A percentile compares a stretch with the other conserved stretches of the same genome.
These are phyloP conservation scores for Desmophyllum pertusum DNA, from an alignment of 92 coral and sea anemone genomes.

Conservation along the genomic window DNA sequence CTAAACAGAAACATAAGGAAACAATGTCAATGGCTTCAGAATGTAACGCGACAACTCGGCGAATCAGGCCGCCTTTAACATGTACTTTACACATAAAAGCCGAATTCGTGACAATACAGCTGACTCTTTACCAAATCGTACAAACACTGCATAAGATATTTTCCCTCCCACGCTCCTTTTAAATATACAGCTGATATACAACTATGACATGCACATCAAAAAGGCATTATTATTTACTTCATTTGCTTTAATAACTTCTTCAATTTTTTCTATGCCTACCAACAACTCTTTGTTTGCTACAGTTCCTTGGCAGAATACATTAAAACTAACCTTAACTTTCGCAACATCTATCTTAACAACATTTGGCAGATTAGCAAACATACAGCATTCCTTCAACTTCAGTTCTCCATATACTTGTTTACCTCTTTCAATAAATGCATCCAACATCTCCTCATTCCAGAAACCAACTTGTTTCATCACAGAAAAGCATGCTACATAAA, in stretches of 20 bases:
- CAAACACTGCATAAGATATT: neutral
- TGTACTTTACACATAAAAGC: too few relatives aligned
- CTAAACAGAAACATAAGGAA: too few relatives aligned
- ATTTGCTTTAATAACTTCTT: neutral
- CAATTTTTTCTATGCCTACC: neutral
- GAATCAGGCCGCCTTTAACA: too few relatives aligned
- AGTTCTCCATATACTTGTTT: neutral
- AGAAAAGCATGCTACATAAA: slow-evolving; percentile 40
- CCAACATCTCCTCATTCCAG: slow-evolving; percentile 32
- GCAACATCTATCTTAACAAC: neutral
- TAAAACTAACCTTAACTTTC: neutral
- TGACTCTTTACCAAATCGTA: too few relatives aligned
- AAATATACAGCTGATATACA: neutral
- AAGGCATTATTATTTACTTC: neutral
- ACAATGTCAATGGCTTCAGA: too few relatives aligned
- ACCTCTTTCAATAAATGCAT: slow-evolving; percentile 35
- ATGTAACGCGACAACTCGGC: too few relatives aligned
- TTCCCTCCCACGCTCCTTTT: neutral
- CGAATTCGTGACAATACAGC: too few relatives aligned
- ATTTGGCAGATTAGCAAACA: neutral
- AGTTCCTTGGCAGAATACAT: neutral
- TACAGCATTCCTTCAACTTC: neutral
- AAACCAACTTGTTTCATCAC: slow-evolving; percentile 15
- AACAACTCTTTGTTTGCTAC: neutral
- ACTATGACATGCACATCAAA: neutral